Percentiles rank a stretch among this genome's conserved stretches.
Conservation (phyloP, 2,113 vertebrate genomes). For the Theropithecus gelada region DNA sequence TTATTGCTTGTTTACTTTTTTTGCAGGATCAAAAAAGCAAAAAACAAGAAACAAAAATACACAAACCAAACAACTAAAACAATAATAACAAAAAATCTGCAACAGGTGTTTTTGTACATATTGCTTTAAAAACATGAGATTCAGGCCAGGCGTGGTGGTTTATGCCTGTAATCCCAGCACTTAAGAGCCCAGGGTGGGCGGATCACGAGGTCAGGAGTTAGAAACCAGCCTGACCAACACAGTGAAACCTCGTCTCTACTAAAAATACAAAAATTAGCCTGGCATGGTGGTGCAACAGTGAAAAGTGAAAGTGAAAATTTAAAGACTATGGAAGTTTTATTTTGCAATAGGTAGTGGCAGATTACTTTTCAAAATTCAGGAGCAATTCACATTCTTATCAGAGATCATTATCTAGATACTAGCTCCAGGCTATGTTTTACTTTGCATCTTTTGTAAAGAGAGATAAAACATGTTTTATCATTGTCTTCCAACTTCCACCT, state of each 20-base stretch:
- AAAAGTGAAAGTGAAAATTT: neutral
- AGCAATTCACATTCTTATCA: neutral
- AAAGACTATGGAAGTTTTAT: neutral
- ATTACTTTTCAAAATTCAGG: neutral
- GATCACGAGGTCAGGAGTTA: too few species aligned
- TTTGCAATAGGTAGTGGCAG: neutral
- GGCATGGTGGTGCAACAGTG: neutral
- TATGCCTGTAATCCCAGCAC: too few species aligned
- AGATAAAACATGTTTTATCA: neutral
- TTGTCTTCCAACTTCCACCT: neutral
- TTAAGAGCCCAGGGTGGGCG: accelerated
- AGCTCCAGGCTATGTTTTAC: neutral
- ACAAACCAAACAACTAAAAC: neutral
- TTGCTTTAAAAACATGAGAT: neutral
- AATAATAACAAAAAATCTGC: neutral
- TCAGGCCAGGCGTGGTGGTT: too few species aligned
- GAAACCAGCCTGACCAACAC: too few species aligned
- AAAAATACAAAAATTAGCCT: too few species aligned
- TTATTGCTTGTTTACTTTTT: neutral
- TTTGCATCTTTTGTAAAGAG: neutral
- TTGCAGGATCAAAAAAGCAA: neutral
- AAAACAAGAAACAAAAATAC: neutral
- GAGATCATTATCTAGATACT: neutral
- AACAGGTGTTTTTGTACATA: neutral
- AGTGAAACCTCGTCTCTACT: too few species aligned